These are phyloP conservation scores for Tupaia tana DNA, from an alignment of 2,113 vertebrate genomes.

Conservation along the genomic window DNA sequence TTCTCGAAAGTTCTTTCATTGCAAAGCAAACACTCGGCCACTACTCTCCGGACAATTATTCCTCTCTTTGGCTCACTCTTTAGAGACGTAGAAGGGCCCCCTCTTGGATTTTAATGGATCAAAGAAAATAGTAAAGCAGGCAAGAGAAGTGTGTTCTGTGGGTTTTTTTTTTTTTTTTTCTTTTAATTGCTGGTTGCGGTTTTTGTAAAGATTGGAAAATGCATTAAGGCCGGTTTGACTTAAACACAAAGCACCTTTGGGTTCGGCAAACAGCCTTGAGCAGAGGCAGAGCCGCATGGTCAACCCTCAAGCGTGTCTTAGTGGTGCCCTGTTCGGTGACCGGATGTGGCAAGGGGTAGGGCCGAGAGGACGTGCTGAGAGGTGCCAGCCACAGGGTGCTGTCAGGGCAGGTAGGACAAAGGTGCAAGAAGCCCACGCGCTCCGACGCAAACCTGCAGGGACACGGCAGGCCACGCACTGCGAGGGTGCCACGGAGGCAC, in stretches of 20 bases:
- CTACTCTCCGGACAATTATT: constrained; percentile 77
- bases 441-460: fast-evolving
- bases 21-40: constrained; percentile 85
- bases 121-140: constrained; percentile 76
- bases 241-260: background rate
- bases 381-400: background rate
- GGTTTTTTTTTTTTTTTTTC: background rate
- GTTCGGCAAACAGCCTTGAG: background rate
- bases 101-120: constrained; percentile 80
- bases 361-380: background rate
- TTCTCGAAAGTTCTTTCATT: constrained; percentile 85
- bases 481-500: background rate
- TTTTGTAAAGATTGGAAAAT: constrained; percentile 50
- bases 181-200: background rate
- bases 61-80: constrained; percentile 60
- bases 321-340: background rate
- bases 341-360: background rate
- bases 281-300: fast-evolving
- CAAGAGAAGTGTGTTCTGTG: constrained; percentile 35
- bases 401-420: fast-evolving
- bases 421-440: fast-evolving
- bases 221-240: constrained; percentile 46
- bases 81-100: constrained; percentile 30
- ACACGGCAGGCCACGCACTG: fast-evolving
- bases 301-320: fast-evolving